Evolutionary conservation across 2,888 invertebrate genomes (phyloP), one percentile per base, ranked within the genome.

Genomic region (Caenorhabditis japonica): DNA sequence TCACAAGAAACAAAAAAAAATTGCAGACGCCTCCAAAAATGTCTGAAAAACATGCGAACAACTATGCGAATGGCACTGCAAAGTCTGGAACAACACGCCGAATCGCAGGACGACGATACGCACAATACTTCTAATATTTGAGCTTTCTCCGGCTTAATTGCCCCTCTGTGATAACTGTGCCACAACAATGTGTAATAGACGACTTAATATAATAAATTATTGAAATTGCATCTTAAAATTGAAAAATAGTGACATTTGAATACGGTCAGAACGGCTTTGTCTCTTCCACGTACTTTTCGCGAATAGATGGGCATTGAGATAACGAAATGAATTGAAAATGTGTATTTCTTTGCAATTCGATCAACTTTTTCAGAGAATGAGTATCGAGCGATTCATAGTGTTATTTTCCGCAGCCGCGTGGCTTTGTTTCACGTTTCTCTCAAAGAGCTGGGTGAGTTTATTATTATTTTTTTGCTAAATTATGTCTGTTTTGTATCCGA

Each of bases 11-110:
- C 4, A n/a, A 44, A 33, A 43, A 10, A 19, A 58, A n/a, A 13
- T 73, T 82, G 34, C 74, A 84, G 84, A 49, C 73, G 78, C 36
- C 77, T 84, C 38, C 79, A 79, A 55, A 71, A 71, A 23, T 83
- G 80, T 36, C 75, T 84, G 36, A 71, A 76, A 46, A 76, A 58
- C 36, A 80, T 84, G 77, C 81, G 81, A 19, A 72, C 66, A 10
- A 75, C 81, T 25, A 81, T 83, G 82, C 69, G 79, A 51, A 66
- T 84, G 61, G 82, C 82, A 13, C 71, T 84, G 15, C 77, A 76
- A 47, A 80, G 82, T 66, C 71, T 84, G n/a, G 72, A 83, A 27
- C 69, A 70, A 55, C 56, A 58, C 55, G 73, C 62, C 17, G 59
- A 64, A 21, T 15, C 39, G 3, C 38, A 55, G 3, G 60, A 66